Evolutionary conservation across 1,140 invertebrate genomes (phyloP).

Genomic region (Drosophila murphyi): DNA sequence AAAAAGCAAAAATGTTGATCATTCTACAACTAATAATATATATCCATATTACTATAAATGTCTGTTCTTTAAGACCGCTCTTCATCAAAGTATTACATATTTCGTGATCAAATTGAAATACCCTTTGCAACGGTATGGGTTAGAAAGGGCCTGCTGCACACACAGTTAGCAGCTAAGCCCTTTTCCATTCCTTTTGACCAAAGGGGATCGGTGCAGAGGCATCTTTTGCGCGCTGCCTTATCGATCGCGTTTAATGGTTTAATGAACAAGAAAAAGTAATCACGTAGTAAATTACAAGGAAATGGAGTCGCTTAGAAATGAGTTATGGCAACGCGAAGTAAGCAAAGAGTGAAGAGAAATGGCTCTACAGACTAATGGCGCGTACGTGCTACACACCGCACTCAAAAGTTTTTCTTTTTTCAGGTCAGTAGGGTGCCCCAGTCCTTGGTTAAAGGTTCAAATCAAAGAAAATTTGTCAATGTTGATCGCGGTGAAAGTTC

Average conservation of each 20-base stretch:
- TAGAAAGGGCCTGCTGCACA: conserved; percentile 51
- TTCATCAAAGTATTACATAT: neutral
- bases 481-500: conserved; percentile 66
- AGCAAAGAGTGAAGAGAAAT: conserved; percentile 15
- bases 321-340: conserved; percentile 58
- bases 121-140: neutral
- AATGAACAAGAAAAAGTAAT: conserved; percentile 81
- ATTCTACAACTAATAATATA: too few relatives aligned
- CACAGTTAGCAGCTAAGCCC: conserved; percentile 51
- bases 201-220: conserved; percentile 34
- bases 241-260: conserved; percentile 78
- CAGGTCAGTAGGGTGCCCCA: conserved; percentile 13
- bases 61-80: too few relatives aligned
- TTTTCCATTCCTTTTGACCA: conserved; percentile 23
- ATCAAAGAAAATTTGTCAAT: conserved; percentile 65
- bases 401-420: conserved; percentile 14
- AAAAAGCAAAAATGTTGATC: too few relatives aligned
- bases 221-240: conserved; percentile 53
- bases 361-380: conserved; percentile 57
- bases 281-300: conserved; percentile 80
- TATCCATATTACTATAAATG: too few relatives aligned
- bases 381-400: conserved; percentile 59
- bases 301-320: conserved; percentile 78
- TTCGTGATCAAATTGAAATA: neutral
- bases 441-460: conserved; percentile 43